phyloP scores from a whole-genome alignment of 1,140 invertebrate species.

The Bathynomus jamesi region DNA sequence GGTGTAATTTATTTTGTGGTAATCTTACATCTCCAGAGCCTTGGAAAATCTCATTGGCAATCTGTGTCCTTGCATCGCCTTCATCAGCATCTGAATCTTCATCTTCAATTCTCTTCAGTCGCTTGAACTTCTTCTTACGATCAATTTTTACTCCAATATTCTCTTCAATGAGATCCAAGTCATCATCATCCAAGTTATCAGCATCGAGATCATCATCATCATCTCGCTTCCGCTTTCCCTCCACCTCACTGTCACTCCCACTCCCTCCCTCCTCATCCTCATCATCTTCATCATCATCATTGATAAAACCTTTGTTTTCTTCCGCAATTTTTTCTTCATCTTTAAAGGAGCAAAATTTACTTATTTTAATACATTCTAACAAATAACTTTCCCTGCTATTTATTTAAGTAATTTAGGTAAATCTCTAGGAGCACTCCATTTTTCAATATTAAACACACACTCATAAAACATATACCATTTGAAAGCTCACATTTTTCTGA shows the following conservation, averaged over 20 bases:
- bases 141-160: conserved; percentile 92
- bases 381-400: neutral
- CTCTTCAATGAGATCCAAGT: conserved; percentile 83
- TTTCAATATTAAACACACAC: too few species aligned
- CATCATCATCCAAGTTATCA: conserved; percentile 38
- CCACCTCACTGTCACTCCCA: conserved; percentile 28
- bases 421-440: too few species aligned
- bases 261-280: conserved; percentile 20
- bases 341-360: neutral
- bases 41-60: conserved; percentile 32
- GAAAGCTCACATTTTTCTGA: too few species aligned
- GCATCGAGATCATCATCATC: conserved; percentile 33
- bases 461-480: too few species aligned
- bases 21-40: conserved; percentile 31
- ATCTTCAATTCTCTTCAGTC: conserved; percentile 31
- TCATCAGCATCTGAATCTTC: conserved; percentile 34
- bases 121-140: conserved; percentile 43
- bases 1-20: too few species aligned
- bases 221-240: conserved; percentile 24
- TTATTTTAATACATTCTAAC: neutral
- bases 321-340: conserved; percentile 26
- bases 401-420: too few species aligned
- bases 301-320: conserved; percentile 36
- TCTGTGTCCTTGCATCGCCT: conserved; percentile 26
- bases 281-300: conserved; percentile 24